These are phyloP conservation scores for Chaetodon trifasciatus DNA, from an alignment of 2,797 vertebrate genomes.

Conservation along the genomic window DNA sequence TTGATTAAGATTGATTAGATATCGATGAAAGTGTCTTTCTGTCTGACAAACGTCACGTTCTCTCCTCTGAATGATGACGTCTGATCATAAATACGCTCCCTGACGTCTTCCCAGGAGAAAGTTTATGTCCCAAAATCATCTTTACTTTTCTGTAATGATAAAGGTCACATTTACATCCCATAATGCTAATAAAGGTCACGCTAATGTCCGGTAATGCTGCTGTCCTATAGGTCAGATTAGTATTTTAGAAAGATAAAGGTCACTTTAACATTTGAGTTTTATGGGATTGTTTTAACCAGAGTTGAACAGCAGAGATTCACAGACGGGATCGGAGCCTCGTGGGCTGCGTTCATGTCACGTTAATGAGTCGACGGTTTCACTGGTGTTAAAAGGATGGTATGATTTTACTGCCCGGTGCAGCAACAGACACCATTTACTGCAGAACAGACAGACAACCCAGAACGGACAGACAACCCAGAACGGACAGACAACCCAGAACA, in stretches of 20 bases:
- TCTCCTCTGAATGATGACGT: neutral
- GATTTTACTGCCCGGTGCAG: neutral
- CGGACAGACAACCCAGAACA: neutral
- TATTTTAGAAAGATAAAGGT: slow-evolving; percentile 48
- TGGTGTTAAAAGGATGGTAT: neutral
- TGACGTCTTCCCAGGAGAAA: neutral
- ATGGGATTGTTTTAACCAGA: slow-evolving; percentile 31
- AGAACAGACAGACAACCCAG: neutral
- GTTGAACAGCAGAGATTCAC: slow-evolving; percentile 15
- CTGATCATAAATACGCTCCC: neutral
- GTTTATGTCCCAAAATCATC: neutral
- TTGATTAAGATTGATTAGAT: too few species aligned
- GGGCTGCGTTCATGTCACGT: neutral
- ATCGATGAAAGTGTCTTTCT: too few species aligned
- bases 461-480: too few species aligned
- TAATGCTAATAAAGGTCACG: slow-evolving; percentile 15
- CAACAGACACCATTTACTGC: too few species aligned
- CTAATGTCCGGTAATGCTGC: slow-evolving; percentile 1
- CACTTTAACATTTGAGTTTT: slow-evolving; percentile 34
- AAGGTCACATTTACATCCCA: slow-evolving; percentile 55
- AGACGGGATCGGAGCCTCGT: neutral
- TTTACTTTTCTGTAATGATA: slow-evolving; percentile 34
- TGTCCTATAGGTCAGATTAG: slow-evolving; percentile 32
- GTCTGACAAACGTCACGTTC: too few species aligned
- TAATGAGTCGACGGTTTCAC: neutral